A percentile compares a stretch with the other conserved stretches of the same genome.
These are phyloP conservation scores for Alethe castanea DNA, from an alignment of 2,113 vertebrate species.

Conservation along the genomic window DNA sequence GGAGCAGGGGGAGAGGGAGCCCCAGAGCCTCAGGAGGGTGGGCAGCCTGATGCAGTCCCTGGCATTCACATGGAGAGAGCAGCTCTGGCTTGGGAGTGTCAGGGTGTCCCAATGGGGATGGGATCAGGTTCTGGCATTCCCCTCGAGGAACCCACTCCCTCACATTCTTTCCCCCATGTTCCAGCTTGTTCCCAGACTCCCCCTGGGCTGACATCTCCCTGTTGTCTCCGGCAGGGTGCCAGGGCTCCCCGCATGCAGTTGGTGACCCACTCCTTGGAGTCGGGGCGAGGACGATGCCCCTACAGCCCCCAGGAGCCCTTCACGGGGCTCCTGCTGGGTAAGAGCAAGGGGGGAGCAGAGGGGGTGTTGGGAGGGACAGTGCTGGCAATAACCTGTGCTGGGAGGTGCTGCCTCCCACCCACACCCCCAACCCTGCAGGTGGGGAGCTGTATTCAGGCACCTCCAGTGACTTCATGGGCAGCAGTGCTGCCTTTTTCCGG, in stretches of 20 bases:
- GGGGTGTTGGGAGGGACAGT: background rate
- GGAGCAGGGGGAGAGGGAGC: background rate
- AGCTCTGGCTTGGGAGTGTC: background rate
- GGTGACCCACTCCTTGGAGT: slow-evolving; percentile 72
- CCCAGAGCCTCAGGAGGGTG: accelerated
- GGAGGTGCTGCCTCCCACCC: background rate
- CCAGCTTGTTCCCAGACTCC: background rate
- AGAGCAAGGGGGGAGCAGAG: background rate
- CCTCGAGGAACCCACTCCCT: accelerated
- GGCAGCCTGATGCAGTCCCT: background rate
- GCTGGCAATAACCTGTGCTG: background rate
- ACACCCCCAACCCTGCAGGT: slow-evolving; percentile 29
- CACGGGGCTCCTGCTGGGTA: slow-evolving; percentile 76
- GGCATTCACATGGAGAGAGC: background rate
- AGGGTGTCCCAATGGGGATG: accelerated
- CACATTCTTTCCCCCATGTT: background rate
- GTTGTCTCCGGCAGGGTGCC: background rate
- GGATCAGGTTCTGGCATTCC: background rate
- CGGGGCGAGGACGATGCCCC: slow-evolving; percentile 82
- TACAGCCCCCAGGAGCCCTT: slow-evolving; percentile 84
- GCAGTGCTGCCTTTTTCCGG: slow-evolving; percentile 81
- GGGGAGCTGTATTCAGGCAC: slow-evolving; percentile 82
- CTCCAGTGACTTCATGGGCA: slow-evolving; percentile 86
- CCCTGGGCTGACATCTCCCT: background rate
- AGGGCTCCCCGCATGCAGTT: background rate